Evolutionary conservation across 2,888 invertebrate genomes (phyloP).

Genomic region (Volucella zonaria): DNA sequence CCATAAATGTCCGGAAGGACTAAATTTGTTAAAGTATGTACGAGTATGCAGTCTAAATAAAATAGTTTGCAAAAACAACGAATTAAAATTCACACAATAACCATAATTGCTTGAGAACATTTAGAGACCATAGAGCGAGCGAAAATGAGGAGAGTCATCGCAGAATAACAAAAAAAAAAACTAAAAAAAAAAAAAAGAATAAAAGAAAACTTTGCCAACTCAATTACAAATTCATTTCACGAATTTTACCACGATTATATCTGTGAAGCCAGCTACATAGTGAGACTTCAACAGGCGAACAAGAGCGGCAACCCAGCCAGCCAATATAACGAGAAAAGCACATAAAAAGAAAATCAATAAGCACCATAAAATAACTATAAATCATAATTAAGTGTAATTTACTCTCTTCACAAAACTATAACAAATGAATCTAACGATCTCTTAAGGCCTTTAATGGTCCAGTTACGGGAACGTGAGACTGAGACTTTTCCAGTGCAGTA

Average conservation of each 20-base stretch:
- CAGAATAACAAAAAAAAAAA: not conserved
- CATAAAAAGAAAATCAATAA: slow-evolving; percentile 63
- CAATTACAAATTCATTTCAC: slow-evolving; percentile 68
- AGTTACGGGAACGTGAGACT: slow-evolving; percentile 71
- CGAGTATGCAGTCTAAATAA: slow-evolving; percentile 31
- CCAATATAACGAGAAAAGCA: slow-evolving; percentile 3
- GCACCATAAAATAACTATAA: slow-evolving; percentile 70
- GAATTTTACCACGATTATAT: slow-evolving; percentile 65
- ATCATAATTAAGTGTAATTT: slow-evolving; percentile 72
- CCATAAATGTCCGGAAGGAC: slow-evolving; percentile 60
- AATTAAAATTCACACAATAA: slow-evolving; percentile 62
- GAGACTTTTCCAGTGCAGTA: slow-evolving; percentile 61
- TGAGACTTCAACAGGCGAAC: not conserved
- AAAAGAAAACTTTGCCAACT: slow-evolving; percentile 44
- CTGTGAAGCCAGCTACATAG: not conserved
- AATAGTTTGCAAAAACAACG: slow-evolving; percentile 47
- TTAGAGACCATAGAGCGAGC: not conserved
- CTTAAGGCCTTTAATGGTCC: slow-evolving; percentile 67
- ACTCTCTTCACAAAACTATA: slow-evolving; percentile 71
- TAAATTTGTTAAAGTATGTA: slow-evolving; percentile 33
- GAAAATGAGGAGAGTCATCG: no score
- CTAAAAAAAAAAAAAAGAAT: not conserved
- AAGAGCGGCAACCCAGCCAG: no score
- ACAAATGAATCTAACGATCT: slow-evolving; percentile 72
- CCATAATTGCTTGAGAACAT: slow-evolving; percentile 59